Conservation (phyloP, 2,113 vertebrate species). For the Amphiprion ocellaris region DNA sequence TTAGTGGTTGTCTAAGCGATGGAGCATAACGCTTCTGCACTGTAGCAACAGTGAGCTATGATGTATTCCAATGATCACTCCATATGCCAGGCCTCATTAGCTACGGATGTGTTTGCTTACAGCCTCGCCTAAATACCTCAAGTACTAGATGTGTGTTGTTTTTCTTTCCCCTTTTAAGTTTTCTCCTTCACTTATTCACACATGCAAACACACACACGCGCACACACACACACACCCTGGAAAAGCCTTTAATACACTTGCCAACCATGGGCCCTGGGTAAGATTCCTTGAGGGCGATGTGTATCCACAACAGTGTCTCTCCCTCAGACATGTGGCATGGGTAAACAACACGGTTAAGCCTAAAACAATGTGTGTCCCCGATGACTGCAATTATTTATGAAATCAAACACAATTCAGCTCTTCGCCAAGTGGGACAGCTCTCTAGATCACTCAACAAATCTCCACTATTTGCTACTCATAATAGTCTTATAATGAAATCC, state of each 20-base stretch:
- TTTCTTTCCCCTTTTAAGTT: slow-evolving; percentile 79
- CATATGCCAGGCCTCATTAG: slow-evolving; percentile 83
- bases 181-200: slow-evolving; percentile 48
- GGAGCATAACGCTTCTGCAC: slow-evolving; percentile 51
- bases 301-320: slow-evolving; percentile 81
- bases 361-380: slow-evolving; percentile 85
- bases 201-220: slow-evolving; percentile 21
- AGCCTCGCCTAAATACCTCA: slow-evolving; percentile 79
- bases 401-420: slow-evolving; percentile 85
- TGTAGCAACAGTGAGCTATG: slow-evolving; percentile 64
- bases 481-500: slow-evolving; percentile 3
- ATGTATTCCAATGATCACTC: slow-evolving; percentile 79
- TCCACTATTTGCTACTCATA: slow-evolving; percentile 33
- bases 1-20: slow-evolving; percentile 64
- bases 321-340: slow-evolving; percentile 85
- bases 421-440: slow-evolving; percentile 82
- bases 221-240: slow-evolving; percentile 45
- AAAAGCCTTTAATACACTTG: slow-evolving; percentile 80
- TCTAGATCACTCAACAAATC: slow-evolving; percentile 74
- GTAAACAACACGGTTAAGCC: slow-evolving; percentile 86
- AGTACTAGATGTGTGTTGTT: slow-evolving; percentile 76
- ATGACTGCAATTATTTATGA: slow-evolving; percentile 88
- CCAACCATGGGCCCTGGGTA: slow-evolving; percentile 79
- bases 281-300: slow-evolving; percentile 82
- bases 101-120: slow-evolving; percentile 80